Evolutionary conservation across 1,140 invertebrate genomes (phyloP).

Genomic region (Drosophila albomicans): DNA sequence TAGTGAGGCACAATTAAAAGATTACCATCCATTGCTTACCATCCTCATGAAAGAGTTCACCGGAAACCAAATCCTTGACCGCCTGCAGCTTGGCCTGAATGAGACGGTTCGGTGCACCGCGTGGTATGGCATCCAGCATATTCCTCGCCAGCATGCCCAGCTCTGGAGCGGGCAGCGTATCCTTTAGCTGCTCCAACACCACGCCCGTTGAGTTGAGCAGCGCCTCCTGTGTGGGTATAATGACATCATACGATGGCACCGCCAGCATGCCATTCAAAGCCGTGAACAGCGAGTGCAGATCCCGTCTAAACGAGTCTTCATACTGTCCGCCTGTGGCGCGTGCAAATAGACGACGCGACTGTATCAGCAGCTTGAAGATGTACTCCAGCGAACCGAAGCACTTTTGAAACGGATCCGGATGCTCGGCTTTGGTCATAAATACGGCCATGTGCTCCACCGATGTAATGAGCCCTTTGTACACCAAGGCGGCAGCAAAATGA

Average conservation of each 20-base stretch:
- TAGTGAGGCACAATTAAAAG: neutral
- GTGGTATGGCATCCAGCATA: constrained; percentile 89
- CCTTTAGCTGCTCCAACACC: constrained; percentile 88
- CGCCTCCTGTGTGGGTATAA: constrained; percentile 91
- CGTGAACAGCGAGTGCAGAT: constrained; percentile 91
- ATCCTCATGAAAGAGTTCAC: constrained; percentile 90
- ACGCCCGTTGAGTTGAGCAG: constrained; percentile 81
- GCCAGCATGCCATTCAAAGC: constrained; percentile 92
- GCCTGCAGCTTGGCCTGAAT: constrained; percentile 91
- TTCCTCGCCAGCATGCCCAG: constrained; percentile 89
- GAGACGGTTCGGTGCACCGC: constrained; percentile 87
- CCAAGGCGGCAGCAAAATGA: constrained; percentile 97
- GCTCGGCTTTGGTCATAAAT: constrained; percentile 92
- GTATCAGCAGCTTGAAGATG: constrained; percentile 97
- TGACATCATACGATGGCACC: constrained; percentile 89
- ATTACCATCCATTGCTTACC: constrained; percentile 78
- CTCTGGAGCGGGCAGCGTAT: constrained; percentile 88
- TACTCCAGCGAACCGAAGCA: constrained; percentile 96
- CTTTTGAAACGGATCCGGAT: constrained; percentile 94
- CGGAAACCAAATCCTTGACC: constrained; percentile 90
- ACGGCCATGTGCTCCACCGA: constrained; percentile 97
- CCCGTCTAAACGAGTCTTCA: constrained; percentile 93
- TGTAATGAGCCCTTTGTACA: constrained; percentile 95
- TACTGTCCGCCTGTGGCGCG: constrained; percentile 94
- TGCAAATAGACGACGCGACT: constrained; percentile 95